Evolutionary conservation across 2,113 vertebrate species (phyloP).

Genomic region (Podarcis cretensis): DNA sequence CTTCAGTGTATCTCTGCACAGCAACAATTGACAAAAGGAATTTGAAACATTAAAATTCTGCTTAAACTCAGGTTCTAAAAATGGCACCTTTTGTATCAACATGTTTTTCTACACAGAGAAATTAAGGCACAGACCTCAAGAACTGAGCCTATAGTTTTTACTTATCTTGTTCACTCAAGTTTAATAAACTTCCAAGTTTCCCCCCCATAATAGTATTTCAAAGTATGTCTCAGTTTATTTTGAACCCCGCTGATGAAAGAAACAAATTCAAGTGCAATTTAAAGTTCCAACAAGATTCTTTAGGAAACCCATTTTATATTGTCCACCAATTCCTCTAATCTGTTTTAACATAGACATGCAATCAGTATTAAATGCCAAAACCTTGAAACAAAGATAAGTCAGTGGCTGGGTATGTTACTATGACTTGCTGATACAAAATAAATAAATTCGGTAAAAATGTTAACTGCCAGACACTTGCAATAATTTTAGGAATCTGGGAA

Average conservation of each 20-base stretch:
- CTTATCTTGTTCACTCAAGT: constrained; percentile 1
- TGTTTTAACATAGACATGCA: constrained; percentile 42
- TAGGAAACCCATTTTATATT: constrained; percentile 42
- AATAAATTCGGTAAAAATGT: constrained; percentile 55
- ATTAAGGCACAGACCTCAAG: constrained; percentile 18
- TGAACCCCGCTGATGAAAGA: constrained; percentile 35
- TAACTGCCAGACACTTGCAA: constrained; percentile 52
- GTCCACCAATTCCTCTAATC: constrained; percentile 38
- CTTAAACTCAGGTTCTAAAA: neutral
- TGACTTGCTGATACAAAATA: constrained; percentile 60
- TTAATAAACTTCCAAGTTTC: constrained; percentile 2
- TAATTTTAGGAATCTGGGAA: constrained; percentile 51
- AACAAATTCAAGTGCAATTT: constrained; percentile 8
- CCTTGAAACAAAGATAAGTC: constrained; percentile 57
- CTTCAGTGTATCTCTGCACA: neutral
- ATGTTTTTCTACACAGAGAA: constrained; percentile 6
- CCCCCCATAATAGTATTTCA: constrained; percentile 27
- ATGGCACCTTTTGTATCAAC: neutral
- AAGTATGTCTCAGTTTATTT: constrained; percentile 38
- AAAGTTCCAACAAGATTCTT: constrained; percentile 15
- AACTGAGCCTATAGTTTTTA: constrained; percentile 21
- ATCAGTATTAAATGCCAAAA: constrained; percentile 45
- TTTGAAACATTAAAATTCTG: neutral
- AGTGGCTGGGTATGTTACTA: constrained; percentile 33
- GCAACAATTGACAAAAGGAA: neutral